Percentiles rank a stretch among this genome's conserved stretches.
phyloP scores from a whole-genome alignment of 2,113 vertebrate genomes.

The Lynx canadensis region DNA sequence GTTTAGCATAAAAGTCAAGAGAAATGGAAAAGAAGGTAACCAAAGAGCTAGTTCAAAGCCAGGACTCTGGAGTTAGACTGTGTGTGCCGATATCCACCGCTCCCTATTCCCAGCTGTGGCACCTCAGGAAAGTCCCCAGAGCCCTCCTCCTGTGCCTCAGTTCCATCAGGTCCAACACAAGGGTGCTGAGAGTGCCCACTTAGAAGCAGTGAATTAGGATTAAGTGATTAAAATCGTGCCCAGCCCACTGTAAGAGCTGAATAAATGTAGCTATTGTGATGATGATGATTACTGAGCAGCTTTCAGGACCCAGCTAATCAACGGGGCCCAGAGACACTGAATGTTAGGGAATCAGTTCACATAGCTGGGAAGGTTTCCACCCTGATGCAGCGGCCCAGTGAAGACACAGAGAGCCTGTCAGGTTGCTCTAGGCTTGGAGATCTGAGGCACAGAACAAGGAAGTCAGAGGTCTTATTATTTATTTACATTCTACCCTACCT shows the following conservation, averaged over 20 bases:
- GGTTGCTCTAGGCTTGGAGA: neutral
- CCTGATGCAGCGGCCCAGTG: neutral
- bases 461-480: neutral
- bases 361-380: neutral
- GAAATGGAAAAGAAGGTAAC: neutral
- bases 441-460: neutral
- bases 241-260: neutral
- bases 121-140: neutral
- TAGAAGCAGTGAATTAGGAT: neutral
- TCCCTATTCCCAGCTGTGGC: neutral
- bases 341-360: neutral
- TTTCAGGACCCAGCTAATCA: neutral
- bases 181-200: neutral
- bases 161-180: neutral
- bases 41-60: neutral
- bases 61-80: neutral
- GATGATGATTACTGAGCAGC: neutral
- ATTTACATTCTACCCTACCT: neutral
- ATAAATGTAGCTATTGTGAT: neutral
- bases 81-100: neutral
- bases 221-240: neutral
- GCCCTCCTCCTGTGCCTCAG: neutral
- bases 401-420: neutral
- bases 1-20: neutral
- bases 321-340: fast-evolving